phyloP scores from a whole-genome alignment of 2,113 vertebrate genomes.

The Corvus moneduloides region DNA sequence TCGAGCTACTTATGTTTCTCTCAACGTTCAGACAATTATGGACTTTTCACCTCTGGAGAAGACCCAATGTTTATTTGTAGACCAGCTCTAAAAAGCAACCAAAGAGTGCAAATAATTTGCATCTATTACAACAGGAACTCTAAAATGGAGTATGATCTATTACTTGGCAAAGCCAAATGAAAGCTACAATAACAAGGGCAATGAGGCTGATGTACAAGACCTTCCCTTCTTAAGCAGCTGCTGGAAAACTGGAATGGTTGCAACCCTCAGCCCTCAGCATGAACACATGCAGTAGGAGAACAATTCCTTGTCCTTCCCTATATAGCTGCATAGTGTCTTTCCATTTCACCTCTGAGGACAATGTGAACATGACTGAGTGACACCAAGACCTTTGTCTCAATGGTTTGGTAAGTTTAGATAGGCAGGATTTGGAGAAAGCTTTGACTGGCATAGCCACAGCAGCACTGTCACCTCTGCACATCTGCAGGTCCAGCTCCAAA shows the following conservation, averaged over 20 bases:
- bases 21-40: not conserved
- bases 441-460: not conserved
- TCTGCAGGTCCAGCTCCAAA: constrained; percentile 16
- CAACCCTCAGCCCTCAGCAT: not conserved
- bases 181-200: not conserved
- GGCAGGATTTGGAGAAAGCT: not conserved
- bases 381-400: constrained; percentile 32
- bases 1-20: not conserved
- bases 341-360: not conserved
- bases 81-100: not conserved
- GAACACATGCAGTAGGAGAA: not conserved
- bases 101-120: not conserved
- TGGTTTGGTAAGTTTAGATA: constrained; percentile 23
- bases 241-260: not conserved
- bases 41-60: not conserved
- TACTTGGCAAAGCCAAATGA: not conserved
- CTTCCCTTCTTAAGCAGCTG: not conserved
- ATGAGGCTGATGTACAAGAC: not conserved
- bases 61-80: not conserved
- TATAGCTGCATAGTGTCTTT: not conserved
- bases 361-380: constrained; percentile 5
- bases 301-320: not conserved
- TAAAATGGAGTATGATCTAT: not conserved
- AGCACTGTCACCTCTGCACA: not conserved
- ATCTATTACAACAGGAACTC: not conserved